Evolutionary conservation across 2,113 vertebrate species (phyloP).

Genomic region (Monopterus albus): DNA sequence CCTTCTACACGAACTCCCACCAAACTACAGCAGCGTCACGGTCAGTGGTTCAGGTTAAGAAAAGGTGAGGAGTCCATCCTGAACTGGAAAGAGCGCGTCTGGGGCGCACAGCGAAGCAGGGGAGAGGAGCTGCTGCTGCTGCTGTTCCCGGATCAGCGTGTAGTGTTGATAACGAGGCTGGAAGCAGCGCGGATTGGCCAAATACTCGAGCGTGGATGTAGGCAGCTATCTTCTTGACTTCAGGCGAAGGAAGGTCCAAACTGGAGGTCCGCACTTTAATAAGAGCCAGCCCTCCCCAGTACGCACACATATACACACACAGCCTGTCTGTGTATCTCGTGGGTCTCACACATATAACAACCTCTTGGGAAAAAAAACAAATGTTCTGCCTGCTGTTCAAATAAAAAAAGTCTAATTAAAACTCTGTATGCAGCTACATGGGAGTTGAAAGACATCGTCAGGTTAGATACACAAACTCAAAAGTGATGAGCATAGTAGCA

Average conservation of each 20-base stretch:
- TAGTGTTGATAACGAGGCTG: slow-evolving; percentile 62
- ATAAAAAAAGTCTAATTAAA: no score
- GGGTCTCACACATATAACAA: background rate
- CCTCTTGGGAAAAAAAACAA: background rate
- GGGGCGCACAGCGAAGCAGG: slow-evolving; percentile 27
- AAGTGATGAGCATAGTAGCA: background rate
- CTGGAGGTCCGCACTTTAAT: slow-evolving; percentile 47
- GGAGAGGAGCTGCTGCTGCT: background rate
- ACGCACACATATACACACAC: background rate
- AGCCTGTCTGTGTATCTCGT: background rate
- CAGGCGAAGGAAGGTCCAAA: slow-evolving; percentile 63
- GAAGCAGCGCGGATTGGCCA: slow-evolving; percentile 49
- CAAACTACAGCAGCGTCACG: slow-evolving; percentile 41
- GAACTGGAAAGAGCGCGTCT: slow-evolving; percentile 44
- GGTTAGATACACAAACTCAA: background rate
- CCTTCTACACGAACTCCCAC: slow-evolving; percentile 38
- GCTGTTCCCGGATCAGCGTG: slow-evolving; percentile 71
- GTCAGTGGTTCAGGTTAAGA: slow-evolving; percentile 31
- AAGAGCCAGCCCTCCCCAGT: slow-evolving; percentile 29
- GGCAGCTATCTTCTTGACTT: slow-evolving; percentile 68
- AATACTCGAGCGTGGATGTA: slow-evolving; percentile 43
- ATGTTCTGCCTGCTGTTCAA: background rate
- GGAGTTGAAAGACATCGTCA: background rate
- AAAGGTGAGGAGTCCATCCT: slow-evolving; percentile 58
- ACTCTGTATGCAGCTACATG: background rate